A percentile compares a stretch with the other conserved stretches of the same genome.
Conservation (phyloP, 2,888 invertebrate genomes). For the Octonoba sinensis region DNA sequence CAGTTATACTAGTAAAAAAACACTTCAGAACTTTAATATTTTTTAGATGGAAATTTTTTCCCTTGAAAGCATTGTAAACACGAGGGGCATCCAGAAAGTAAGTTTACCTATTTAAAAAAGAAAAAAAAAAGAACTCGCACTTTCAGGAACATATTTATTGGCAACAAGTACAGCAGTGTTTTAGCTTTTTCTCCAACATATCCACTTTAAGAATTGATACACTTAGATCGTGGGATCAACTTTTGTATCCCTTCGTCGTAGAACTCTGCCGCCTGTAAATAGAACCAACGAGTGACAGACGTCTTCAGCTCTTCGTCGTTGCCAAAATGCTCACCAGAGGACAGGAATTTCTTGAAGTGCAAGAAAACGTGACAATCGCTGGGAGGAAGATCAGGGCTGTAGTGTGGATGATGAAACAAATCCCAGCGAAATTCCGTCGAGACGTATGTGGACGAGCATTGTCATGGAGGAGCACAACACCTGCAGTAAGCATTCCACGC, state of each 20-base stretch:
- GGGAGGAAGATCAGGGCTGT: conserved; percentile 9
- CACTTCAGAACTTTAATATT: too few species aligned
- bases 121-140: too few species aligned
- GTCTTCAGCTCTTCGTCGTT: conserved; percentile 10
- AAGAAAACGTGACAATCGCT: background rate
- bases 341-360: background rate
- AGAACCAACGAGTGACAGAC: background rate
- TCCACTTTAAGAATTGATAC: too few species aligned
- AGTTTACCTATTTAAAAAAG: too few species aligned
- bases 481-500: background rate
- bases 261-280: conserved; percentile 1
- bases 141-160: too few species aligned
- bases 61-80: too few species aligned
- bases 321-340: background rate
- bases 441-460: background rate
- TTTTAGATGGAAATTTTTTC: too few species aligned
- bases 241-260: conserved; percentile 1
- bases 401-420: conserved; percentile 1
- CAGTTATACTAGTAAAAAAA: too few species aligned
- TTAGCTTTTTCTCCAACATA: too few species aligned
- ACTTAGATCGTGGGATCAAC: background rate
- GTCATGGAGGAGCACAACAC: background rate
- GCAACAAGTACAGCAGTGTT: too few species aligned
- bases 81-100: too few species aligned
- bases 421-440: conserved; percentile 1